These are phyloP conservation scores for Phytoseiulus persimilis DNA, from an alignment of 2,888 invertebrate genomes.

Conservation along the genomic window DNA sequence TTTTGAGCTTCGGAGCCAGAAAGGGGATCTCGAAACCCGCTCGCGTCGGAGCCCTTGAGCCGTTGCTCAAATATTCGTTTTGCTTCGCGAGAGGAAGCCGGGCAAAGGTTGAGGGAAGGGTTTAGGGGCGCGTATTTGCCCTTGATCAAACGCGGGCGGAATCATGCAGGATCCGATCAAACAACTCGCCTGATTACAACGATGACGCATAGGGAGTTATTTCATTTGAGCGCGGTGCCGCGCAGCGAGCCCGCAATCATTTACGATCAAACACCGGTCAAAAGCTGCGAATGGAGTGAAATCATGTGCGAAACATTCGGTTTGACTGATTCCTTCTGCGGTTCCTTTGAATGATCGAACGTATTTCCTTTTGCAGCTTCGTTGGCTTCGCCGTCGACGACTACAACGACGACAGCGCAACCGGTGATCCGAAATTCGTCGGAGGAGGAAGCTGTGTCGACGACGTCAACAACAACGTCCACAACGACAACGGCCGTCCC, in stretches of 20 bases:
- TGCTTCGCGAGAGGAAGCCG: neutral
- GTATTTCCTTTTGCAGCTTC: neutral
- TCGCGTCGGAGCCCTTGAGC: neutral
- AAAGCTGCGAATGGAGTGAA: neutral
- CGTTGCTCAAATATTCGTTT: constrained; percentile 28
- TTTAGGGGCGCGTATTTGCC: neutral
- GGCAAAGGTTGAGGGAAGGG: neutral
- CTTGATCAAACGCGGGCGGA: neutral
- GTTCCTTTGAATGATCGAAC: no score
- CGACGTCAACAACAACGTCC: neutral
- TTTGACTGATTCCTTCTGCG: no score
- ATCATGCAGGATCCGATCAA: neutral
- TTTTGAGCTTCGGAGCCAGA: no score
- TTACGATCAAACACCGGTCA: no score
- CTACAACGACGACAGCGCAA: constrained; percentile 16
- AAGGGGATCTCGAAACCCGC: neutral
- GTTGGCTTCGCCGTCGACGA: neutral
- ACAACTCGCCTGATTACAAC: neutral
- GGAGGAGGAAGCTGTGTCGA: neutral
- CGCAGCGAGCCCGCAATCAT: neutral
- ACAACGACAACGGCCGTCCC: constrained; percentile 8
- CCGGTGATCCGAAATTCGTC: constrained; percentile 20
- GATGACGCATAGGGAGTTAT: neutral
- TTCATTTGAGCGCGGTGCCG: neutral
- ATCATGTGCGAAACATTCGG: no score